Evolutionary conservation across 2,888 invertebrate species (phyloP).

Genomic region (Aspidiotus destructor): DNA sequence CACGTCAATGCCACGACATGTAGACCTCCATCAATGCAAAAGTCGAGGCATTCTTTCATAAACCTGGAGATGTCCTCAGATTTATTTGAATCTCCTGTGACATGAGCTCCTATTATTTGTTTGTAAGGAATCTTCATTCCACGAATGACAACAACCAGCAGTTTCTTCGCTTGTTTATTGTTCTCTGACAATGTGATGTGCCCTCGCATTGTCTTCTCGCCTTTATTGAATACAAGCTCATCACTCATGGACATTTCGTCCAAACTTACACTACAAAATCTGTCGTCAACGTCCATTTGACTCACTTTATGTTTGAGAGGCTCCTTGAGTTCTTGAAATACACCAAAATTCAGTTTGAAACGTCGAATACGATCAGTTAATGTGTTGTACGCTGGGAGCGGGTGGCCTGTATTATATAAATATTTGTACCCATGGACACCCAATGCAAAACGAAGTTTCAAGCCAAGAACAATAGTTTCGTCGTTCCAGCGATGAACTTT

Average conservation of each 20-base stretch:
- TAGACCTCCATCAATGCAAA: neutral
- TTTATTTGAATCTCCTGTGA: neutral
- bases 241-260: neutral
- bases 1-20: slow-evolving; percentile 1
- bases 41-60: slow-evolving; percentile 5
- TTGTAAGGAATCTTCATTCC: neutral
- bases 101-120: neutral
- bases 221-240: neutral
- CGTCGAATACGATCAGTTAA: neutral
- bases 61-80: neutral
- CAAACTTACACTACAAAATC: neutral
- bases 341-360: neutral
- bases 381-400: neutral
- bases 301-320: neutral
- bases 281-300: neutral
- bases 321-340: neutral
- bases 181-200: neutral
- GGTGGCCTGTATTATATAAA: neutral
- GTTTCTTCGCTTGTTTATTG: neutral
- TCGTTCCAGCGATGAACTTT: neutral
- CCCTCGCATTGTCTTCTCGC: slow-evolving; percentile 1
- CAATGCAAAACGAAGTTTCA: neutral
- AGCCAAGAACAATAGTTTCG: neutral
- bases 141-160: neutral
- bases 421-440: neutral